Evolutionary conservation across 2,888 invertebrate species (phyloP), one percentile per base, ranked within the genome.

Genomic region (Cactoblastis cactorum): DNA sequence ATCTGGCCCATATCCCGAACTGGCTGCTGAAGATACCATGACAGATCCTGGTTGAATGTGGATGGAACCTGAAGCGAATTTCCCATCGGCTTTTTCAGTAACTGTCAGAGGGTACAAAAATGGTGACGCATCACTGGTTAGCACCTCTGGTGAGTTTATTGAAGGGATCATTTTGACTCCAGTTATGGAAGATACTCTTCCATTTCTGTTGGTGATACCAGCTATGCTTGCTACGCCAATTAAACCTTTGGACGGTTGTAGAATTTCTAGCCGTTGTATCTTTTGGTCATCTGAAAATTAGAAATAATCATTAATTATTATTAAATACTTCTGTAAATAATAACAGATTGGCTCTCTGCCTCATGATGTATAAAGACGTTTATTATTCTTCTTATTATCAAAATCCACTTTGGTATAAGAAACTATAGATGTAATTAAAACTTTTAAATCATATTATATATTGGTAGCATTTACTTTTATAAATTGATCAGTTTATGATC

Each of bases 141-240:
- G 54, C 3, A 60, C 18, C 38, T 63, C 54, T 15, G 64, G 56
- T 4, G 56, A 52, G 6, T 68, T 62, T 6, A 58, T 41, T 0
- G 67, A 47, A 6, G 81, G 73, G 49, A 67, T 78, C 32, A 79
- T 67, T 46, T 78, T 71, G 5, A 82, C 58, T 5, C 77, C 78
- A 3, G 74, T 72, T 22, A 76, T 54, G 1, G 83, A 71, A 1
- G 82, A 75, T 0, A 79, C 62, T 50, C 79, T 60, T 1, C 80
- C 84, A 22, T 83, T 79, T 33, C 78, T 71, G 14, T 78, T 73
- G 1, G 80, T 63, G 11, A 77, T 59, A 0, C 74, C 75, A 1
- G 80, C 67, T 11, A 82, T 57, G 49, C 80, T 82, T 5, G 80
- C 70, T 0, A 83, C 71, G 1, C 80, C 81, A 6, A 58, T 55